Evolutionary conservation across 92 coral and sea anemone species (phyloP).

Genomic region (Micromussa lordhowensis): DNA sequence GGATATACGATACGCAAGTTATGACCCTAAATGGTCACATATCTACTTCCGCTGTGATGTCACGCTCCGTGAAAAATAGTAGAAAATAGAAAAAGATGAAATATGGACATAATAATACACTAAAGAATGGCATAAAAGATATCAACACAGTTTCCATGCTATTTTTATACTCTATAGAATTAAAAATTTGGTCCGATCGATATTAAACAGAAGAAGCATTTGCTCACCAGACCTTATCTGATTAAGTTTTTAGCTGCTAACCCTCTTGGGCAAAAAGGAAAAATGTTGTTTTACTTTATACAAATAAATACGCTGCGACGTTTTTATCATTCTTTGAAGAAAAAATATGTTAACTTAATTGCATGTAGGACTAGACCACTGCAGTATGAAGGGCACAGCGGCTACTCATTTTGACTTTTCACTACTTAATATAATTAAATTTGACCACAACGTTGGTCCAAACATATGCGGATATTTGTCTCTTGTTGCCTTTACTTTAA

Average conservation of each 20-base stretch:
- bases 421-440: not conserved
- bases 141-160: not conserved
- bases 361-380: too few relatives aligned
- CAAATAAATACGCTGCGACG: constrained; percentile 1
- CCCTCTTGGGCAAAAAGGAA: constrained; percentile 9
- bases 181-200: not conserved
- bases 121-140: not conserved
- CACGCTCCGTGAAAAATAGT: not conserved
- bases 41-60: not conserved
- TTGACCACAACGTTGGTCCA: too few relatives aligned
- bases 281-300: constrained; percentile 1
- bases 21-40: constrained; percentile 3
- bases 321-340: not conserved
- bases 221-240: not conserved
- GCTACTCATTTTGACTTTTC: not conserved
- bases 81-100: not conserved
- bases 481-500: too few relatives aligned
- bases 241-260: not conserved
- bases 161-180: not conserved
- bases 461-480: too few relatives aligned
- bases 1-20: not conserved
- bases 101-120: not conserved
- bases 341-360: too few relatives aligned
- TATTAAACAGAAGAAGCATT: not conserved
- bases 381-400: not conserved